A percentile compares a stretch with the other conserved stretches of the same genome.
phyloP scores from a whole-genome alignment of 2,888 invertebrate species.

The Acanthococcus lagerstroemiae region DNA sequence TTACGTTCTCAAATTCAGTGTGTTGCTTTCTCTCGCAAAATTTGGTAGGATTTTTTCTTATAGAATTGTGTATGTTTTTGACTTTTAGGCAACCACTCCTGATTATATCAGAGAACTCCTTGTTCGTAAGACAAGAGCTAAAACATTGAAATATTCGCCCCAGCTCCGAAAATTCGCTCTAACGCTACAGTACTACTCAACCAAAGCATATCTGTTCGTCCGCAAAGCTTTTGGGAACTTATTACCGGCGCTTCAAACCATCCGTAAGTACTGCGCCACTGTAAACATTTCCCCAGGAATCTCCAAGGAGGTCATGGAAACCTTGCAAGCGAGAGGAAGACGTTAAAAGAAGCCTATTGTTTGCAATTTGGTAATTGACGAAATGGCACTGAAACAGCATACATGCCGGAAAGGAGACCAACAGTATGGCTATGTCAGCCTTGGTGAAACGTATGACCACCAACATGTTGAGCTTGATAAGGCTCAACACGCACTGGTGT shows the following conservation, averaged over 20 bases:
- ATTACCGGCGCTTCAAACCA: background rate
- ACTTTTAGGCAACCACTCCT: background rate
- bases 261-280: background rate
- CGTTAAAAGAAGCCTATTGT: background rate
- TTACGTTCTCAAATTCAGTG: too few species aligned
- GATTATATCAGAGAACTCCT: background rate
- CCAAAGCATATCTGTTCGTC: background rate
- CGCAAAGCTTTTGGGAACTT: background rate
- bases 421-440: background rate
- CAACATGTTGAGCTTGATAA: background rate
- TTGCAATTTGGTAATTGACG: conserved; percentile 4
- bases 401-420: background rate
- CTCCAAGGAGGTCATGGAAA: background rate
- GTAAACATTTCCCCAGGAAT: background rate
- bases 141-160: background rate
- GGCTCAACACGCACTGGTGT: background rate
- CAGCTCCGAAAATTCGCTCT: background rate
- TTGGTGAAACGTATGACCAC: background rate
- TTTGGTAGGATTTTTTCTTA: too few species aligned
- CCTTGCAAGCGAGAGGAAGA: background rate
- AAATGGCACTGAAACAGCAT: background rate
- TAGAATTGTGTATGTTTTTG: too few species aligned
- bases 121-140: background rate
- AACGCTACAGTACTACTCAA: background rate
- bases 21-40: too few species aligned